These are phyloP conservation scores for Marisa cornuarietis DNA, from an alignment of 1,140 invertebrate species.

Conservation along the genomic window DNA sequence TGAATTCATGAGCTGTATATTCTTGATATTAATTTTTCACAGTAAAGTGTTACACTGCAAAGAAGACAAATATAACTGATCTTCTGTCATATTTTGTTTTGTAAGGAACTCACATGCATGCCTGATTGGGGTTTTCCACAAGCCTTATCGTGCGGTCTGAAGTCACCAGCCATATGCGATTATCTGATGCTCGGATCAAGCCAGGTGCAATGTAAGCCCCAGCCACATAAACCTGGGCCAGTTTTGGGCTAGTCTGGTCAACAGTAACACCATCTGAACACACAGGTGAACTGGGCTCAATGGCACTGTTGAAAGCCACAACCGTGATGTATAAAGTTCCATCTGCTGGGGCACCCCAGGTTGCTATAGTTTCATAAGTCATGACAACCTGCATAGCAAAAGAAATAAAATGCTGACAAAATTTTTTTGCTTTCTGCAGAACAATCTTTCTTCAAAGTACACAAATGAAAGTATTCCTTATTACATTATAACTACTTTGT, in stretches of 20 bases:
- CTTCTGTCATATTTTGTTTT: no score
- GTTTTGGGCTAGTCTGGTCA: conserved; percentile 17
- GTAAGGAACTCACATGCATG: conserved; percentile 33
- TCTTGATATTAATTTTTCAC: conserved; percentile 1
- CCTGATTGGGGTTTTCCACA: conserved; percentile 25
- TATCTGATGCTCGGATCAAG: conserved; percentile 14
- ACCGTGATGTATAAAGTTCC: conserved; percentile 43
- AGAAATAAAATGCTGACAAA: no score
- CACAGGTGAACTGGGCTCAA: conserved; percentile 36
- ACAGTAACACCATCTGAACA: conserved; percentile 48
- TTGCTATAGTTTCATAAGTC: conserved; percentile 28
- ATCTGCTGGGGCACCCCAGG: conserved; percentile 19
- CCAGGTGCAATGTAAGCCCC: conserved; percentile 28
- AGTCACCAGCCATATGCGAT: conserved; percentile 20
- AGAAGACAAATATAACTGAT: neutral
- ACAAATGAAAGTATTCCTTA: no score
- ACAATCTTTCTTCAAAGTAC: no score
- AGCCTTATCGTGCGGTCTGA: conserved; percentile 19
- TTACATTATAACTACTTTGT: no score
- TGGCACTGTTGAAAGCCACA: conserved; percentile 41
- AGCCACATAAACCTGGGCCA: conserved; percentile 27
- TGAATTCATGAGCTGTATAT: no score
- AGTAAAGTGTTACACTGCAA: neutral
- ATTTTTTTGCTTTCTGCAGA: no score
- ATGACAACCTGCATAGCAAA: conserved; percentile 24